Base-by-base conservation (phyloP, 1,140 invertebrate genomes). In the Drosophila willistoni region DNA sequence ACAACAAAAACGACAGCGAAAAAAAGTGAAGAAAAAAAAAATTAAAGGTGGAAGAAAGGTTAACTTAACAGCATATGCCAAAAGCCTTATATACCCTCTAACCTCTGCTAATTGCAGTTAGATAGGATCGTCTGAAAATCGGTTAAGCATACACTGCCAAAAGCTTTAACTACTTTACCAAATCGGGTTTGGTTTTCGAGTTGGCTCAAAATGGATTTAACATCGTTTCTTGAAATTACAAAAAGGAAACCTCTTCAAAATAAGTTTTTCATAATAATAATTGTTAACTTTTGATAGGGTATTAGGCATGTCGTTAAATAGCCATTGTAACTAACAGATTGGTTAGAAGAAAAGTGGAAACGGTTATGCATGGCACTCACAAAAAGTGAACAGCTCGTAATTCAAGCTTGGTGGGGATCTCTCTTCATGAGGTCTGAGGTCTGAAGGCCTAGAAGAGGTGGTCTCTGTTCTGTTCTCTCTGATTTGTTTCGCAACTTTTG, bases 361-460 rank as follows among this genome's bases (percentile, higher is more conserved):
- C 79, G 66, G 71, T 83, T 87, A 71, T 77, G 75, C 83, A 68
- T 63, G 76, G 68, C 68, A 74, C 68, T 79, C 76, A 71, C 70
- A 67, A 86, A 67, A 86, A 86, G 74, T 86, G 83, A 87, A 79
- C 83, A 87, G 79, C 76, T 89, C 84, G 84, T 87, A 87, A 87
- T 73, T 87, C 69, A 87, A 85, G 68, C 81, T 47, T 14, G 42
- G 42, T 7, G 14, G 10, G 42, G 5, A 44, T 19, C 44, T 19
- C n/a, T 17, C 14, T 17, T 14, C 42, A n/a, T n/a, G 13, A 42
- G 41, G 13, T 22, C 1, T 22, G 19, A 22, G 19, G n/a, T n/a
- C n/a, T 25, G 5, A 25, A 47, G 44, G 44, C 44, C 44, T 47
- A 47, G 19, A 47, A 10, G 42, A 10, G 10, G 1, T 25, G 10